These are phyloP conservation scores for Nesidiocoris tenuis DNA, from an alignment of 2,888 invertebrate species.

Conservation along the genomic window DNA sequence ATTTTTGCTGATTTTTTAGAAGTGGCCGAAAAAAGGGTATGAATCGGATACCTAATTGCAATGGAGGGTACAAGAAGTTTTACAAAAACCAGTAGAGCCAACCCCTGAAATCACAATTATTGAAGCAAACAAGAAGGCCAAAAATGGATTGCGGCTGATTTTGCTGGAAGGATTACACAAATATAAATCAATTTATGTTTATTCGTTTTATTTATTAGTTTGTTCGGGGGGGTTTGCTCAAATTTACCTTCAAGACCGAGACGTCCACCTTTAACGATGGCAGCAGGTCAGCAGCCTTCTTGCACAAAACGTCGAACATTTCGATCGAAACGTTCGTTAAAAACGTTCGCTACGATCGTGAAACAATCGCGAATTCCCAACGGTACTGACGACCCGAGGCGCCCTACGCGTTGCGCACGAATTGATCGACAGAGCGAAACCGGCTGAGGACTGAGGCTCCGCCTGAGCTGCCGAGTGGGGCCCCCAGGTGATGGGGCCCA, in stretches of 20 bases:
- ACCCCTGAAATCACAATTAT: too few species aligned
- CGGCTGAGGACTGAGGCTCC: slow-evolving; percentile 1
- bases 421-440: neutral
- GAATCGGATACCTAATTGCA: too few species aligned
- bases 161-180: too few species aligned
- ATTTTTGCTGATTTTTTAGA: too few species aligned
- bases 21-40: too few species aligned
- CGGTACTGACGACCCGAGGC: slow-evolving; percentile 14
- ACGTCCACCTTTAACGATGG: slow-evolving; percentile 8
- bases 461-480: neutral
- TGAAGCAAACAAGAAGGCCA: too few species aligned
- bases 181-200: too few species aligned
- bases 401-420: slow-evolving; percentile 20
- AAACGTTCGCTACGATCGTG: neutral
- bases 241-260: slow-evolving; percentile 25
- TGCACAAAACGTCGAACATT: slow-evolving; percentile 25
- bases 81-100: too few species aligned
- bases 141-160: too few species aligned
- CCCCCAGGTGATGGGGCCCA: neutral
- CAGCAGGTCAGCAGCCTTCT: slow-evolving; percentile 12
- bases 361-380: neutral
- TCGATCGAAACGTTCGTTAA: slow-evolving; percentile 12
- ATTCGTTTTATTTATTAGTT: too few species aligned
- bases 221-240: too few species aligned
- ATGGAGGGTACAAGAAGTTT: too few species aligned